phyloP scores from a whole-genome alignment of 2,797 vertebrate genomes.

The Eidolon dupreanum region DNA sequence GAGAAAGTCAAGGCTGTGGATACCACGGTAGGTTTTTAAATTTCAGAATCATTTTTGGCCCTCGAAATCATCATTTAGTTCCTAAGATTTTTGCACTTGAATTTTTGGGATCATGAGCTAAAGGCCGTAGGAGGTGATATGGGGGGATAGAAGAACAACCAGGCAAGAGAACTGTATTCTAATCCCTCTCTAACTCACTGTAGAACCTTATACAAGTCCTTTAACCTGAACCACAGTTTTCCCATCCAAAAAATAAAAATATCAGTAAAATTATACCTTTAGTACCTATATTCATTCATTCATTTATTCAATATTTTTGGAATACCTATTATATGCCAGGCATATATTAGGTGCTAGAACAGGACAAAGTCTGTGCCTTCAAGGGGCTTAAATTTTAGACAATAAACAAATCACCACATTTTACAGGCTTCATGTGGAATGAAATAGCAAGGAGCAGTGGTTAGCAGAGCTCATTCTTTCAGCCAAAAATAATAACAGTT shows the following conservation, averaged over 20 bases:
- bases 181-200: neutral
- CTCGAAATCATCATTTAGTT: conserved; percentile 59
- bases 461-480: neutral
- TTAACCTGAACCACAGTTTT: neutral
- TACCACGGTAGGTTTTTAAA: conserved; percentile 92
- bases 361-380: neutral
- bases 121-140: conserved; percentile 14
- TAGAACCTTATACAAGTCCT: neutral
- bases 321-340: neutral
- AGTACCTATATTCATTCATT: neutral
- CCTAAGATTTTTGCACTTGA: conserved; percentile 63
- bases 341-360: neutral
- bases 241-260: neutral
- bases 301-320: neutral
- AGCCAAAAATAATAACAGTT: neutral
- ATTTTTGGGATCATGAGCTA: conserved; percentile 71
- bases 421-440: neutral
- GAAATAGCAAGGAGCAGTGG: neutral
- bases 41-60: conserved; percentile 58
- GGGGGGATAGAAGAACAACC: neutral
- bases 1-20: conserved; percentile 90
- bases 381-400: neutral
- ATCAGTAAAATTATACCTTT: neutral
- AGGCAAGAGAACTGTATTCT: neutral
- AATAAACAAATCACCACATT: neutral